Conservation (phyloP, 2,797 vertebrate species). For the Cyclura pinguis region DNA sequence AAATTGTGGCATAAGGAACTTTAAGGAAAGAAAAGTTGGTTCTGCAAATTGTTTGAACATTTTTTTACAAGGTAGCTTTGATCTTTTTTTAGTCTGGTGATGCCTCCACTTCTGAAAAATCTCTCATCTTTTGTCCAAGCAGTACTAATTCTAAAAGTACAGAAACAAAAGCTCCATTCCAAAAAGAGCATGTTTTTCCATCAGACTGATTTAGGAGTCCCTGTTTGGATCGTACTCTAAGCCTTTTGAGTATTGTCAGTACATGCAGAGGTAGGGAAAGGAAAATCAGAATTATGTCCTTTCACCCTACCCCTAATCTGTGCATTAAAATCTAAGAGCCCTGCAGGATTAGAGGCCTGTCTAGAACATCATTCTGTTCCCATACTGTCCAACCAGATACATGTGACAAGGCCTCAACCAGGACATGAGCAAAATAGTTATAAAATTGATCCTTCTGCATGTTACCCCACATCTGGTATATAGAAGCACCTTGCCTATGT, state of each 20-base stretch:
- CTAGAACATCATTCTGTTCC: neutral
- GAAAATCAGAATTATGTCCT: neutral
- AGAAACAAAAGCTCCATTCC: neutral
- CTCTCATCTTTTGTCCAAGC: neutral
- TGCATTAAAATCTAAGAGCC: neutral
- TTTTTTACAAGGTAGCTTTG: neutral
- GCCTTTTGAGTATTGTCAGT: neutral
- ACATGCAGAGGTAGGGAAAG: neutral
- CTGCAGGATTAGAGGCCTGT: neutral
- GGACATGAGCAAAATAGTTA: too few relatives aligned
- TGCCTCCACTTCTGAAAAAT: neutral
- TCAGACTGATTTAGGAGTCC: neutral
- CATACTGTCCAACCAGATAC: neutral
- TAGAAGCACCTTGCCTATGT: neutral
- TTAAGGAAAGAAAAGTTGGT: neutral
- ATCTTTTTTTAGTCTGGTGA: neutral
- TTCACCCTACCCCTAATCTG: neutral
- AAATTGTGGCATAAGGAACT: neutral
- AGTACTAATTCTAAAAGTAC: neutral
- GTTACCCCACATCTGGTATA: neutral
- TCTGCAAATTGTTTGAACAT: neutral
- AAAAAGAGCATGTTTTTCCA: neutral
- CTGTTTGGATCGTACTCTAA: neutral
- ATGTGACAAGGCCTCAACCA: neutral
- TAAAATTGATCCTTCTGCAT: too few relatives aligned